Conservation (phyloP, 92 coral and sea anemone species). For the Metridium senile region DNA sequence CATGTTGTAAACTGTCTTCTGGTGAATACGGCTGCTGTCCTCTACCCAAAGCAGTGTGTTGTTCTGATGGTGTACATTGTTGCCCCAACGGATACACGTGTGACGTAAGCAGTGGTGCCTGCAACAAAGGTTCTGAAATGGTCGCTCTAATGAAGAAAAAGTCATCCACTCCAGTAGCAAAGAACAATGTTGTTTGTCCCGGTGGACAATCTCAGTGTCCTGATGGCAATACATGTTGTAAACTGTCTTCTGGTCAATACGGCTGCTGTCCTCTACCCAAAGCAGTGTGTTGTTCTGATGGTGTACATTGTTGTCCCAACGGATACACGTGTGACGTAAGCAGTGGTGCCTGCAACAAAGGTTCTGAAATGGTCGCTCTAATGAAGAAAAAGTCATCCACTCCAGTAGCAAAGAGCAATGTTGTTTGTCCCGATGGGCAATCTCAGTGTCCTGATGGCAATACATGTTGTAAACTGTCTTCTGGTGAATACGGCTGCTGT, state of each 20-base stretch:
- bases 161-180: slow-evolving; percentile 15
- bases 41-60: slow-evolving; percentile 67
- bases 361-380: neutral
- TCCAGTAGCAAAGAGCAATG: neutral
- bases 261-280: slow-evolving; percentile 81
- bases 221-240: slow-evolving; percentile 72
- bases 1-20: slow-evolving; percentile 59
- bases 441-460: slow-evolving; percentile 54
- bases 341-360: slow-evolving; percentile 37
- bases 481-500: slow-evolving; percentile 65
- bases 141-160: slow-evolving; percentile 3
- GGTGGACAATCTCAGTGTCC: slow-evolving; percentile 52
- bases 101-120: slow-evolving; percentile 17
- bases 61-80: slow-evolving; percentile 66
- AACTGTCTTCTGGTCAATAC: slow-evolving; percentile 57
- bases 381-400: neutral
- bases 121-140: slow-evolving; percentile 1
- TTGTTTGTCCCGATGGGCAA: slow-evolving; percentile 52
- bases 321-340: slow-evolving; percentile 72
- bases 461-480: slow-evolving; percentile 55
- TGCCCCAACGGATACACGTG: slow-evolving; percentile 68
- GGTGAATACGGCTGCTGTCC: slow-evolving; percentile 79
- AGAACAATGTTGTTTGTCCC: slow-evolving; percentile 49
- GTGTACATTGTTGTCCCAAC: slow-evolving; percentile 62
- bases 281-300: slow-evolving; percentile 77